Percentiles rank a stretch among this genome's conserved stretches.
Conservation (phyloP, 2,797 vertebrate species). For the Bovichtus variegatus region DNA sequence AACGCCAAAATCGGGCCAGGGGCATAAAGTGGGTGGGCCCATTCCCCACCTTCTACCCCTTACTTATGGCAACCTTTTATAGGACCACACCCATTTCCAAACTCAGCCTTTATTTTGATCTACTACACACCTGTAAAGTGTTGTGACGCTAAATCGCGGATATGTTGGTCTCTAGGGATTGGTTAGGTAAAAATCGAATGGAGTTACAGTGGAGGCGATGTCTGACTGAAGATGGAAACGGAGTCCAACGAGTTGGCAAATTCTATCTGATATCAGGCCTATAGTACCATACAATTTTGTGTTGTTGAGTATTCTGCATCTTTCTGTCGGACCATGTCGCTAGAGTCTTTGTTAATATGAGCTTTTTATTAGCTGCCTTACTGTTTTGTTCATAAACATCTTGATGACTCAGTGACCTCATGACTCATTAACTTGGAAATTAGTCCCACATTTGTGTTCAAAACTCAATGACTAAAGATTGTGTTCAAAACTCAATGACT, state of each 20-base stretch:
- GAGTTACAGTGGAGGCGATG: no score
- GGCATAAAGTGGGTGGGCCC: not conserved
- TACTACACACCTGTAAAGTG: not conserved
- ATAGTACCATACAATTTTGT: no score
- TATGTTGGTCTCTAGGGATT: no score
- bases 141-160: no score
- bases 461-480: not conserved
- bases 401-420: not conserved
- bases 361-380: not conserved
- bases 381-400: not conserved
- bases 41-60: no score
- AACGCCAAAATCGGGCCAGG: not conserved
- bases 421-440: not conserved
- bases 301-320: no score
- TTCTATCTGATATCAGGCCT: no score
- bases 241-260: no score
- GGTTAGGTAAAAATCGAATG: no score
- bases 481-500: not conserved
- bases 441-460: not conserved
- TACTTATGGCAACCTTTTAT: no score
- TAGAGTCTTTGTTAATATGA: not conserved
- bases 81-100: not conserved
- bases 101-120: not conserved
- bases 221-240: no score
- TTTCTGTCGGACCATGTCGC: no score